phyloP scores from a whole-genome alignment of 2,797 vertebrate species.

The Hydrolagus colliei region DNA sequence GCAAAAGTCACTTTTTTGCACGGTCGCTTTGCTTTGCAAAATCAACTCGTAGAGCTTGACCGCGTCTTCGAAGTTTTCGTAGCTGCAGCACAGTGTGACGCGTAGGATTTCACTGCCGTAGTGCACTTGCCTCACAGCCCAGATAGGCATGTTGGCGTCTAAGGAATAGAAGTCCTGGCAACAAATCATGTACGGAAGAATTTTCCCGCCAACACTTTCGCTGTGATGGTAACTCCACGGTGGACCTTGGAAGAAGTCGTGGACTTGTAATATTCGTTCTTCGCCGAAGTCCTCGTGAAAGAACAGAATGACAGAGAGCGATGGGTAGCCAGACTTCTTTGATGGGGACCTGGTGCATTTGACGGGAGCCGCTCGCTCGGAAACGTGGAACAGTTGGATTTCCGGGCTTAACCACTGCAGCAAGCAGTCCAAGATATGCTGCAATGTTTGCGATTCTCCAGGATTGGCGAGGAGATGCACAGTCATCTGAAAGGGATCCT shows the following conservation, averaged over 20 bases:
- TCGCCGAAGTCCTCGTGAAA: constrained; percentile 73
- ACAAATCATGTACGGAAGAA: constrained; percentile 51
- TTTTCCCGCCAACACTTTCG: constrained; percentile 43
- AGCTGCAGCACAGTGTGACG: constrained; percentile 75
- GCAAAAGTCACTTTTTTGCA: constrained; percentile 68
- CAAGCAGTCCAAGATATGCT: constrained; percentile 72
- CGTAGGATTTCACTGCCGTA: constrained; percentile 72
- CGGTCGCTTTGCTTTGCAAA: constrained; percentile 59
- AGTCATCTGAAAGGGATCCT: constrained; percentile 58
- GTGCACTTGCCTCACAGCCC: constrained; percentile 74
- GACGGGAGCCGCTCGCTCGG: constrained; percentile 63
- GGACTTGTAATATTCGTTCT: constrained; percentile 69
- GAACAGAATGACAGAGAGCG: constrained; percentile 79
- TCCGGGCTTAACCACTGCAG: constrained; percentile 71
- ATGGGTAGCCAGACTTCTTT: constrained; percentile 62
- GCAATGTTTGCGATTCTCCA: constrained; percentile 68
- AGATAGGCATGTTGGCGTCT: constrained; percentile 79
- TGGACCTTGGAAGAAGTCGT: constrained; percentile 72
- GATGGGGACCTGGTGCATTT: constrained; percentile 44
- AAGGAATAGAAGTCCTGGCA: constrained; percentile 77
- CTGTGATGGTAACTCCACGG: constrained; percentile 77
- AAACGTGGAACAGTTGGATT: constrained; percentile 75
- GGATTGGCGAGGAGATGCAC: constrained; percentile 76
- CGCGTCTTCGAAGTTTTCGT: constrained; percentile 80
- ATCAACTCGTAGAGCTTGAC: constrained; percentile 81